Base-by-base conservation (phyloP, 2,113 vertebrate species). In the Myotis davidii region DNA sequence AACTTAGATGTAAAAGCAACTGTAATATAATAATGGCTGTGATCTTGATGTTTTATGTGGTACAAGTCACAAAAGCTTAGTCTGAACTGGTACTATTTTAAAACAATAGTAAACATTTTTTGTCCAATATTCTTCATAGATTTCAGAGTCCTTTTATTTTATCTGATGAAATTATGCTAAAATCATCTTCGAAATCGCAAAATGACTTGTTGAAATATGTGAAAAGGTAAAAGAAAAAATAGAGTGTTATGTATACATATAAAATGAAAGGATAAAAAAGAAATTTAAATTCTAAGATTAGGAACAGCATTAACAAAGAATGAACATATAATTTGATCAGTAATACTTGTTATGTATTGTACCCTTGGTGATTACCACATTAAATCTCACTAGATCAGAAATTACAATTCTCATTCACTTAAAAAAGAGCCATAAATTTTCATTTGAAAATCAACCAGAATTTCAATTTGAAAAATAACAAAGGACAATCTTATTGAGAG, bases 111-210 rank as follows among this genome's bases (percentile, higher is more conserved):
- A 94, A 79, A 13, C 12, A 69, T 27, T 70, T 59, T 70, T 85
- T 34, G 4, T 52, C 74, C 90, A 87, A 72, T 61, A 34, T 25
- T 74, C 10, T 86, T 69, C 2, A 32, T 4, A 85, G 42, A 76
- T 54, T 88, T 88, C 52, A 61, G 17, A 88, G 21, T 77, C 83
- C 21, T 64, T 86, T 90, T 76, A 79, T 27, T 64, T 20, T 65
- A 52, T 93, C 45, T 90, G 27, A 91, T 70, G 6, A 96, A 94
- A 94, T 13, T 70, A 56, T 64, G 5, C 27, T 45, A 83, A 93
- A 78, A 94, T 73, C 25, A 91, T 45, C 27, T 93, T 11, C 32
- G 32, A 89, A 85, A 70, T 48, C 6, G 77, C 76, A 81, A 77
- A 90, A 85, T 84, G 27, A 93, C 39, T 73, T n/a, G 8, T 29